Percentiles rank a stretch among this genome's conserved stretches.
phyloP scores from a whole-genome alignment of 2,113 vertebrate genomes.

The Oenanthe oenanthe region DNA sequence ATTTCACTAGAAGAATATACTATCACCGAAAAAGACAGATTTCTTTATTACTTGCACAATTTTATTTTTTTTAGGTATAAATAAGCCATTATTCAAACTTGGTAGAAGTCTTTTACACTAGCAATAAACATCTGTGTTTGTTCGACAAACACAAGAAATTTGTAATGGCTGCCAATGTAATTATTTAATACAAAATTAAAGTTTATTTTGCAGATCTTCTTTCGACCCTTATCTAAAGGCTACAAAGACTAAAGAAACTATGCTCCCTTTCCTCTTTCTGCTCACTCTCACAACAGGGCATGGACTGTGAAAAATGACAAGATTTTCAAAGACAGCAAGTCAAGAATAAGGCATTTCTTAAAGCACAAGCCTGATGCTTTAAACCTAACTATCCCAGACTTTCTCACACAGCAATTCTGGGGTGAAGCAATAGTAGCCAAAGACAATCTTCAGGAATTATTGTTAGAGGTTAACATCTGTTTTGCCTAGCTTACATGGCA shows the following conservation, averaged over 20 bases:
- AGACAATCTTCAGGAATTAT: not conserved
- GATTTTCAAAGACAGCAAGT: not conserved
- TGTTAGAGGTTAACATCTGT: not conserved
- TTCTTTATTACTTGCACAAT: conserved; percentile 77
- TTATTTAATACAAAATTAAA: not conserved
- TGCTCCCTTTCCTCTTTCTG: not conserved
- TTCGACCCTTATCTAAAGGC: not conserved
- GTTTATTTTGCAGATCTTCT: not conserved
- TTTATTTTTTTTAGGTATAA: conserved; percentile 65
- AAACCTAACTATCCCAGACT: not conserved
- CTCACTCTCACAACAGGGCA: not conserved
- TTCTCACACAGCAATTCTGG: not conserved
- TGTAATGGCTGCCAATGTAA: not conserved
- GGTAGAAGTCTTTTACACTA: conserved; percentile 23
- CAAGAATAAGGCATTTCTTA: not conserved
- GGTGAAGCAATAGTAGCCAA: not conserved
- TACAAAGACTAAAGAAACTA: not conserved
- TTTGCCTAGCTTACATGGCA: not conserved
- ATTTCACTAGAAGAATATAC: conserved; percentile 75
- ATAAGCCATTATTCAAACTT: conserved; percentile 55
- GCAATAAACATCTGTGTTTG: conserved; percentile 9
- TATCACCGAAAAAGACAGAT: conserved; percentile 75
- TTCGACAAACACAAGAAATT: not conserved
- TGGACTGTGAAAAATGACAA: not conserved
- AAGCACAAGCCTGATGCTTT: not conserved